Percentiles rank a stretch among this genome's conserved stretches.
Evolutionary conservation across 2,113 vertebrate genomes (phyloP).

Genomic region (Clarias macrocephalus): DNA sequence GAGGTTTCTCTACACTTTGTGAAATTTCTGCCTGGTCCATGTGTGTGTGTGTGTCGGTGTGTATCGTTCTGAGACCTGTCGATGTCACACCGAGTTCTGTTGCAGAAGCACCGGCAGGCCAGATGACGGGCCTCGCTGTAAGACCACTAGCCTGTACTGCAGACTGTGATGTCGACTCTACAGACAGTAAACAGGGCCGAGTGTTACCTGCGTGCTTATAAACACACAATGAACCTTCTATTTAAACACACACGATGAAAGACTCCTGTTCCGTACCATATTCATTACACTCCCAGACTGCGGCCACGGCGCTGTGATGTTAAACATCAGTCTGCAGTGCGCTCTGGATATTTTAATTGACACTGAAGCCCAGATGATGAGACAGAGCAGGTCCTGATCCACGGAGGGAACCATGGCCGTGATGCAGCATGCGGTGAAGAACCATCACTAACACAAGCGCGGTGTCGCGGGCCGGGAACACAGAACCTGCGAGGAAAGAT

Average conservation of each 20-base stretch:
- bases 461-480: not conserved
- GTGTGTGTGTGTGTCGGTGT: not conserved
- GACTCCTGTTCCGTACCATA: not conserved
- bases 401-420: not conserved
- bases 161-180: not conserved
- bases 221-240: not conserved
- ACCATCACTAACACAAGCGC: not conserved
- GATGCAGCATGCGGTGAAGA: not conserved
- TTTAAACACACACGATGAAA: constrained; percentile 13
- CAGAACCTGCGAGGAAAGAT: not conserved
- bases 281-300: constrained; percentile 1
- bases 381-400: not conserved
- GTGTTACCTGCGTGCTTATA: not conserved
- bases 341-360: constrained; percentile 1
- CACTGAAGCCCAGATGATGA: not conserved
- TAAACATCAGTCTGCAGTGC: not conserved
- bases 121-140: not conserved
- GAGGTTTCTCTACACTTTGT: not conserved
- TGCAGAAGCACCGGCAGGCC: not conserved
- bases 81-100: not conserved
- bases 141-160: not conserved
- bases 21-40: not conserved
- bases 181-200: not conserved
- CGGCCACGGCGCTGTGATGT: not conserved
- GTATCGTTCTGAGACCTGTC: not conserved